phyloP scores from a whole-genome alignment of 2,797 vertebrate species.

The Phalanger gymnotis region DNA sequence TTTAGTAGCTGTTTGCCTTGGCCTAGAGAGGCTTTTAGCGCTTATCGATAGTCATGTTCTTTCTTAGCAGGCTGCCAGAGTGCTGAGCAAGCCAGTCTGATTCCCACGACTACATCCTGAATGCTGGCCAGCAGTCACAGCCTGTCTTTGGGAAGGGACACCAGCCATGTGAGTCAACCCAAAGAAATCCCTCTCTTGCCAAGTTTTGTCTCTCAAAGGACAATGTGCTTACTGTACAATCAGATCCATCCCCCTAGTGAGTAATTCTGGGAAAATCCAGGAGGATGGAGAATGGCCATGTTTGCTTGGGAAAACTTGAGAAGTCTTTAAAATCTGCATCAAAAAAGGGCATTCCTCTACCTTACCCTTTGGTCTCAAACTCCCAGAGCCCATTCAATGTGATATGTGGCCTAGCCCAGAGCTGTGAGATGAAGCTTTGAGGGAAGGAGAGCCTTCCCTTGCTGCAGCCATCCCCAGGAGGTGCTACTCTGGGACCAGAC shows the following conservation, averaged over 20 bases:
- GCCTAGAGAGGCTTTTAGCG: constrained; percentile 20
- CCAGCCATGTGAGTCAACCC: not conserved
- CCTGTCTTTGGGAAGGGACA: not conserved
- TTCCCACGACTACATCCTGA: constrained; percentile 43
- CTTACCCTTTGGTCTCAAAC: not conserved
- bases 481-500: not conserved
- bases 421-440: not conserved
- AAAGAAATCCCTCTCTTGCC: not conserved
- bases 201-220: not conserved
- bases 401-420: not conserved
- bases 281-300: not conserved
- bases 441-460: not conserved
- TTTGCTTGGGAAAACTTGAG: not conserved
- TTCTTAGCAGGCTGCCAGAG: constrained; percentile 26
- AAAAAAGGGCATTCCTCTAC: not conserved
- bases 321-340: not conserved
- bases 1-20: constrained; percentile 66
- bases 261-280: not conserved
- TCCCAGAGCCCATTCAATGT: not conserved
- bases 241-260: not conserved
- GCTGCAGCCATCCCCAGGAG: not conserved
- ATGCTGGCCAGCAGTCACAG: not conserved
- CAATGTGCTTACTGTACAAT: not conserved
- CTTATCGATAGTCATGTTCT: constrained; percentile 19
- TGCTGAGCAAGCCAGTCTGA: not conserved